phyloP scores from a whole-genome alignment of 2,888 invertebrate species.

The Balanococcus diminutus region DNA sequence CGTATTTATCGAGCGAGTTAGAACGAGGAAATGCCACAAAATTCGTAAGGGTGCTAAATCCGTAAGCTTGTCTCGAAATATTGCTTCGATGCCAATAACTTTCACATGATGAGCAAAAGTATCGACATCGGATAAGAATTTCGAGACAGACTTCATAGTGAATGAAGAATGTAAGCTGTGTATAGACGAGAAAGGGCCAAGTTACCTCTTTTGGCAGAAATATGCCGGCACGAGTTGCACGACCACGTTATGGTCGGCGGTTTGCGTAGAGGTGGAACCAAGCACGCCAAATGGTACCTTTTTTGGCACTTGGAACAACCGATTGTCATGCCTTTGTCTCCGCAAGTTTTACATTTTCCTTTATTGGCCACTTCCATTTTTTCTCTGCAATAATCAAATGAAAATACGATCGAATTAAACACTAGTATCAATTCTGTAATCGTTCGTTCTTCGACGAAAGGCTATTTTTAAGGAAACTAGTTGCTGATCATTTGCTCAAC shows the following conservation, averaged over 20 bases:
- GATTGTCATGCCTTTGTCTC: slow-evolving; percentile 71
- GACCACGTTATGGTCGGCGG: slow-evolving; percentile 70
- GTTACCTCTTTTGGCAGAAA: slow-evolving; percentile 55
- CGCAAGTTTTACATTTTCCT: slow-evolving; percentile 69
- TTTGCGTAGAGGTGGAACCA: slow-evolving; percentile 68
- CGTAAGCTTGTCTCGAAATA: neutral
- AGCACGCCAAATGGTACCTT: slow-evolving; percentile 77
- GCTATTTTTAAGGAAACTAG: too few relatives aligned
- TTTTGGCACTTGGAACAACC: slow-evolving; percentile 69
- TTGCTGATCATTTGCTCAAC: too few relatives aligned
- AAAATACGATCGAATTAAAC: too few relatives aligned
- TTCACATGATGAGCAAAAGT: too few relatives aligned
- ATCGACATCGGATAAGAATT: neutral
- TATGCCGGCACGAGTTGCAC: slow-evolving; percentile 66
- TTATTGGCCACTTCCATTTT: slow-evolving; percentile 56
- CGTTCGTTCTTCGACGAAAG: too few relatives aligned
- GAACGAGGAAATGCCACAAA: neutral
- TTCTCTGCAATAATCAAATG: neutral
- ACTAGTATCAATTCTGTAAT: too few relatives aligned
- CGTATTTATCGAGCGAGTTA: neutral
- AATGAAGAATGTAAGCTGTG: neutral
- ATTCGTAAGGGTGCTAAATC: neutral
- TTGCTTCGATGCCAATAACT: neutral
- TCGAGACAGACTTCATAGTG: neutral
- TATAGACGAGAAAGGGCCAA: neutral